A percentile compares a stretch with the other conserved stretches of the same genome.
Evolutionary conservation across 23 tunicate genomes (phyloP).

Genomic region (Halocynthia aurantium): DNA sequence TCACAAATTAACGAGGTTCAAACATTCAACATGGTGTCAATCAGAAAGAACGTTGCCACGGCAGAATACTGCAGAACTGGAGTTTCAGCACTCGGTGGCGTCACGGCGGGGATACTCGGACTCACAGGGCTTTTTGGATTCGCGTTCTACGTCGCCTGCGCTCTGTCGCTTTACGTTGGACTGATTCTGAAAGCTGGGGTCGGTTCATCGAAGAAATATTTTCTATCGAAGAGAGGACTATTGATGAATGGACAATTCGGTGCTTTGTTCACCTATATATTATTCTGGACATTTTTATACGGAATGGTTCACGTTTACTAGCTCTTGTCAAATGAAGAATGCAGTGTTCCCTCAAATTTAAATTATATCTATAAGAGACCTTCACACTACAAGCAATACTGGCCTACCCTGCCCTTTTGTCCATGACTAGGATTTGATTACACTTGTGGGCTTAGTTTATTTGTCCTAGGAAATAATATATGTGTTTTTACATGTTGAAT

Average conservation of each 20-base stretch:
- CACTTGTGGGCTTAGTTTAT: too few species aligned
- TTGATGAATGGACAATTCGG: constrained; percentile 70
- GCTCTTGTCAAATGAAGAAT: neutral
- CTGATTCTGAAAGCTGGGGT: constrained; percentile 66
- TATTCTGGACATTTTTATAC: constrained; percentile 92
- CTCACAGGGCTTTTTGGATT: constrained; percentile 89
- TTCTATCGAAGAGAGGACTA: constrained; percentile 45
- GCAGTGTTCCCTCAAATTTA: too few species aligned
- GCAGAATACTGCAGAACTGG: constrained; percentile 90
- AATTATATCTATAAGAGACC: too few species aligned
- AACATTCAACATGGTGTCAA: constrained; percentile 29
- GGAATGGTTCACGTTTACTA: constrained; percentile 96
- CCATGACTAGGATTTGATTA: too few species aligned
- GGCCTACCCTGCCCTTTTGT: too few species aligned
- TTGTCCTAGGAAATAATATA: too few species aligned
- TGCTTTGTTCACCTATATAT: constrained; percentile 77
- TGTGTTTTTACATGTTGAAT: too few species aligned
- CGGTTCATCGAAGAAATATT: constrained; percentile 53
- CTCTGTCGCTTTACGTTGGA: constrained; percentile 62
- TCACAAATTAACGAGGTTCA: constrained; percentile 13
- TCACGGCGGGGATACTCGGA: constrained; percentile 86
- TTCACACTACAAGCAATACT: too few species aligned
- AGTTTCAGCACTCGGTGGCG: constrained; percentile 79
- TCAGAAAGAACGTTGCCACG: constrained; percentile 50
- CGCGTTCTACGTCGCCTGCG: constrained; percentile 76